phyloP scores from a whole-genome alignment of 1,140 invertebrate species.

The Drosophila punjabiensis region DNA sequence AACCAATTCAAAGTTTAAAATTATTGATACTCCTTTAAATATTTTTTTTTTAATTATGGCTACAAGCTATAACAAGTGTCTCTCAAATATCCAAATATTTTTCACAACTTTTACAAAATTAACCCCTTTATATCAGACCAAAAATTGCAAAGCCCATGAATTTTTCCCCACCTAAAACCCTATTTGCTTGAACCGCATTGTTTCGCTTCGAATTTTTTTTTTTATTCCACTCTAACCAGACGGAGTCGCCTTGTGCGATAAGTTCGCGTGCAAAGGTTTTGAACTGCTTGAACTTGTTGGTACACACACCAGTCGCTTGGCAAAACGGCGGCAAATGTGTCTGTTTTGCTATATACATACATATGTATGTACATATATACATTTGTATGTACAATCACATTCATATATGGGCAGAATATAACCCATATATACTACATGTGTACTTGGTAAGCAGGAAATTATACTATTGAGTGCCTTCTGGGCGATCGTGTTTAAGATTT shows the following conservation, averaged over 20 bases:
- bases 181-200: constrained; percentile 18
- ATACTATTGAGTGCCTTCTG: constrained; percentile 51
- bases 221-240: constrained; percentile 58
- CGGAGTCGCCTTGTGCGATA: constrained; percentile 59
- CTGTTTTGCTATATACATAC: constrained; percentile 25
- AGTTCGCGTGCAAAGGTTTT: constrained; percentile 79
- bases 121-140: too few relatives aligned
- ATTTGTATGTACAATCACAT: constrained; percentile 20
- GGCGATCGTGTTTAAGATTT: constrained; percentile 57
- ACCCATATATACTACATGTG: constrained; percentile 7
- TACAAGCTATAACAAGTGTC: background rate
- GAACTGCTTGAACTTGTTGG: constrained; percentile 76
- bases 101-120: too few relatives aligned
- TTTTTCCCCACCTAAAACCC: background rate
- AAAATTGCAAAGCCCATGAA: background rate
- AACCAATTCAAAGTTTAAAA: background rate
- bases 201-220: constrained; percentile 26
- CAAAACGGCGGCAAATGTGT: constrained; percentile 34
- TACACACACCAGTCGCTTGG: constrained; percentile 26
- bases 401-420: constrained; percentile 20
- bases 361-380: constrained; percentile 9
- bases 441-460: constrained; percentile 52
- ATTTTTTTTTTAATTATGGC: background rate
- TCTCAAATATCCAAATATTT: background rate
- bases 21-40: background rate